Conservation (phyloP, 2,888 invertebrate genomes). For the Oscheius sp. region DNA sequence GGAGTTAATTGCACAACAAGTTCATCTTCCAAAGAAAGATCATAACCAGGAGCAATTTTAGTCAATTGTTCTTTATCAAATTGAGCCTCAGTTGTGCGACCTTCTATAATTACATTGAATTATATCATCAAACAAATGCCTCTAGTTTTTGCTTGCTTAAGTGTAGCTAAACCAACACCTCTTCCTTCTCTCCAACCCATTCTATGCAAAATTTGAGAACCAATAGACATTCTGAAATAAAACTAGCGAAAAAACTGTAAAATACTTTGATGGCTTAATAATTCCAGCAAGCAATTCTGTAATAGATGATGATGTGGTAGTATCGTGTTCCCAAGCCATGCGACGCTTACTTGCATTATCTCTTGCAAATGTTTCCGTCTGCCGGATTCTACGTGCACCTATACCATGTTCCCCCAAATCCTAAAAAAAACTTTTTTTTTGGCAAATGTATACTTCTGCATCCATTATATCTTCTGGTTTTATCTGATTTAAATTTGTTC, state of each 20-base stretch:
- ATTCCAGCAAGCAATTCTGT: conserved; percentile 52
- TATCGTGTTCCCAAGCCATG: conserved; percentile 65
- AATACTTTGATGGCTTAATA: conserved; percentile 58
- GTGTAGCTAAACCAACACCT: conserved; percentile 77
- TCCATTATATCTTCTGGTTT: conserved; percentile 96
- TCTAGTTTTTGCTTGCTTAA: conserved; percentile 34
- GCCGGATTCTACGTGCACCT: conserved; percentile 85
- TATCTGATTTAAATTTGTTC: conserved; percentile 76
- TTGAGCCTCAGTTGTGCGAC: conserved; percentile 70
- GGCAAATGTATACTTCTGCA: conserved; percentile 79
- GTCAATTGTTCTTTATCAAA: conserved; percentile 73
- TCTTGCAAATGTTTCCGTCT: conserved; percentile 80
- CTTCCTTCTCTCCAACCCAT: conserved; percentile 94
- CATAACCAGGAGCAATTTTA: conserved; percentile 71
- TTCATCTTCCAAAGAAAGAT: conserved; percentile 84
- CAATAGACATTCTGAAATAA: conserved; percentile 82
- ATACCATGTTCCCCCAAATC: conserved; percentile 93
- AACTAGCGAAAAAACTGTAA: not conserved
- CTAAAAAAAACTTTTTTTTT: conserved; percentile 67
- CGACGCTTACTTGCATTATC: conserved; percentile 36
- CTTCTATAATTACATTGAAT: not conserved
- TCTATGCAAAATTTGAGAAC: conserved; percentile 83
- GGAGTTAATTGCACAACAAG: conserved; percentile 42
- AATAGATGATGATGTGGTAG: conserved; percentile 35
- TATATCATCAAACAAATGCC: not conserved